Percentiles rank a stretch among this genome's conserved stretches.
These are phyloP conservation scores for Ophioninae sp. DNA, from an alignment of 2,888 invertebrate genomes.

Conservation along the genomic window DNA sequence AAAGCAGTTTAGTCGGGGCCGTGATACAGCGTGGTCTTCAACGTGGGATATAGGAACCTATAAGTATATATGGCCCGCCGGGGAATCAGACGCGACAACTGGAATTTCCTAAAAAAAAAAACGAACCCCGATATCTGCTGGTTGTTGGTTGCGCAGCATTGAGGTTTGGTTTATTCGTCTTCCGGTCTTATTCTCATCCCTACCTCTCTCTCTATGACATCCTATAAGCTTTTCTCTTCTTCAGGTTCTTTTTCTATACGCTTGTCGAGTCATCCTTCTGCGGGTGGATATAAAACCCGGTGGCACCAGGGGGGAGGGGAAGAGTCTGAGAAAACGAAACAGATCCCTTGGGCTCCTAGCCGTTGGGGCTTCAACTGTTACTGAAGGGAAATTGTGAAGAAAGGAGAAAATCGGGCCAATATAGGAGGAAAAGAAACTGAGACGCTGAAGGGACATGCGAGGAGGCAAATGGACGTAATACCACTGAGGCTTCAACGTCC, in stretches of 20 bases:
- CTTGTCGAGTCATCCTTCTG: conserved; percentile 35
- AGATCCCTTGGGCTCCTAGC: conserved; percentile 30
- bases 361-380: conserved; percentile 27
- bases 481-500: background rate
- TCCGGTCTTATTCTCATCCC: conserved; percentile 41
- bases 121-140: conserved; percentile 68
- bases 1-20: conserved; percentile 50
- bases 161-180: conserved; percentile 52
- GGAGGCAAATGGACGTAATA: conserved; percentile 5
- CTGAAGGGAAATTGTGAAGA: conserved; percentile 48
- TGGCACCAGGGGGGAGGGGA: conserved; percentile 33
- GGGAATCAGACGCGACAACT: conserved; percentile 76
- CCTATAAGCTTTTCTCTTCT: conserved; percentile 40
- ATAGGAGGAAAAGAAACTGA: conserved; percentile 20
- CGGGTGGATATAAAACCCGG: conserved; percentile 9
- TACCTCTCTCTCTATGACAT: conserved; percentile 31
- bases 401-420: conserved; percentile 37
- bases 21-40: conserved; percentile 21
- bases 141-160: conserved; percentile 35
- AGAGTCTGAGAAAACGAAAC: conserved; percentile 47
- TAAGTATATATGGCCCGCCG: conserved; percentile 67
- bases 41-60: conserved; percentile 7
- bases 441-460: conserved; percentile 8
- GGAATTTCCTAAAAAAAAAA: conserved; percentile 75
- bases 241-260: conserved; percentile 33